Percentiles rank a stretch among this genome's conserved stretches.
These are phyloP conservation scores for Parauchenoglanis punctatus DNA, from an alignment of 2,797 vertebrate genomes.

Conservation along the genomic window DNA sequence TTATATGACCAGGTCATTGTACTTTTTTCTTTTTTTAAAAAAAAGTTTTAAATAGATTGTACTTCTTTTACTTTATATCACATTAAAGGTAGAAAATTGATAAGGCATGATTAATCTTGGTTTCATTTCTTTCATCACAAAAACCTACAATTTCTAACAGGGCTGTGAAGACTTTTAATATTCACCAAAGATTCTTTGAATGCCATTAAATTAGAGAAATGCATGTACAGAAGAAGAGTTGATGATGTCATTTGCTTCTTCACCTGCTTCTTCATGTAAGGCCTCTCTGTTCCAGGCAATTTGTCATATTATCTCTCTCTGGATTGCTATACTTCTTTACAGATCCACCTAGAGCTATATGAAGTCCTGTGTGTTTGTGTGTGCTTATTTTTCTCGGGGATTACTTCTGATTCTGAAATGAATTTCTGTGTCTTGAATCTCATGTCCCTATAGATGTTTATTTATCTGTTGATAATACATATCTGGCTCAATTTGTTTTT, in stretches of 20 bases:
- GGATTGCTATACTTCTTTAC: neutral
- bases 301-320: neutral
- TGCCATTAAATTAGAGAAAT: neutral
- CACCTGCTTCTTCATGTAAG: neutral
- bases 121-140: neutral
- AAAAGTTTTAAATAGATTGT: no score
- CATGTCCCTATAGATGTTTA: neutral
- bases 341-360: constrained; percentile 1
- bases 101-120: neutral
- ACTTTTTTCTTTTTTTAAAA: neutral
- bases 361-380: constrained; percentile 1
- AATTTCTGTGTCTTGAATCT: neutral
- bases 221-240: neutral
- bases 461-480: neutral
- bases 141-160: neutral
- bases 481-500: neutral
- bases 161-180: neutral
- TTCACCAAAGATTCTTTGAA: neutral
- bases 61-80: neutral
- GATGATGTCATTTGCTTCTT: neutral
- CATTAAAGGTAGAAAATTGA: neutral
- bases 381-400: neutral
- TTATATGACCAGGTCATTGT: neutral
- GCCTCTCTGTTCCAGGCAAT: neutral
- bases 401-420: neutral